These are phyloP conservation scores for Scomberomorus guttatus DNA, from an alignment of 2,797 vertebrate species.

Conservation along the genomic window DNA sequence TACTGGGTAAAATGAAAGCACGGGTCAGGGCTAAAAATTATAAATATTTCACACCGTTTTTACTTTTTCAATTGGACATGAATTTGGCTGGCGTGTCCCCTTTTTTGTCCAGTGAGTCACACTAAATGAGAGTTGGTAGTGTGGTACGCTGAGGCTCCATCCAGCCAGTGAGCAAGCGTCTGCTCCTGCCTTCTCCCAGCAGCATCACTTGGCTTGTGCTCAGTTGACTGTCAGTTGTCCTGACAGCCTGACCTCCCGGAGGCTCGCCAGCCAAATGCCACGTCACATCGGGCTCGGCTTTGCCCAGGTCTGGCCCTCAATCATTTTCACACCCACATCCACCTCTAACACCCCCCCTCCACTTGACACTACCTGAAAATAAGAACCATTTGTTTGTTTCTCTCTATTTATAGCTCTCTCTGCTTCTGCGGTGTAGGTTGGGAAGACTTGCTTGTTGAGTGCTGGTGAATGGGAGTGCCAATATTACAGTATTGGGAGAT, in stretches of 20 bases:
- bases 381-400: conserved; percentile 50
- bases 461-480: background rate
- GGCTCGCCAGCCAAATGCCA: conserved; percentile 69
- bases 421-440: conserved; percentile 13
- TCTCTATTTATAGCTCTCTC: conserved; percentile 26
- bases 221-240: conserved; percentile 67
- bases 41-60: conserved; percentile 16
- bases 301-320: conserved; percentile 40
- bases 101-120: conserved; percentile 16
- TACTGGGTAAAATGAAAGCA: background rate
- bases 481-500: conserved; percentile 38
- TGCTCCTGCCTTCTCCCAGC: conserved; percentile 59
- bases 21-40: background rate
- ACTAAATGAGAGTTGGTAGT: conserved; percentile 33
- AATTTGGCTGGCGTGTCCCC: background rate
- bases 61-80: background rate
- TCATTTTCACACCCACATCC: conserved; percentile 61
- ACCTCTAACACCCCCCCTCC: conserved; percentile 13
- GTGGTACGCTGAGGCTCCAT: conserved; percentile 11
- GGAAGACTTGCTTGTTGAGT: background rate
- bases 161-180: conserved; percentile 28
- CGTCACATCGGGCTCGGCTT: conserved; percentile 39
- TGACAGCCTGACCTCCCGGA: conserved; percentile 76
- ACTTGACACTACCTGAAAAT: conserved; percentile 53
- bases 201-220: conserved; percentile 58